A percentile compares a stretch with the other conserved stretches of the same genome.
Conservation (phyloP, 92 coral and sea anemone species). For the Phenganax stokvisi region DNA sequence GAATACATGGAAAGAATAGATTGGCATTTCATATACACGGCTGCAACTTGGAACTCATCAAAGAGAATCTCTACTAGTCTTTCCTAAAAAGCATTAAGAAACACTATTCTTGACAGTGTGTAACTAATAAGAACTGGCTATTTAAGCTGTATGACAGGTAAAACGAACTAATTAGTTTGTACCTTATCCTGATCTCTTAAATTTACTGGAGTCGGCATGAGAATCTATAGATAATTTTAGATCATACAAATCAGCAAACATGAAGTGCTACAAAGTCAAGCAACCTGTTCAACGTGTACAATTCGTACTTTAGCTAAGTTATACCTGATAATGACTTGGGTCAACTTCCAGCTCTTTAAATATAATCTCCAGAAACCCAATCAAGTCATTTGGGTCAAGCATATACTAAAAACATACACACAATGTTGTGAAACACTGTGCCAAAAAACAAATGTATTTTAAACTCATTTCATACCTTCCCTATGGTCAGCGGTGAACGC, state of each 20-base stretch:
- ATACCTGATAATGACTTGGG: constrained; percentile 84
- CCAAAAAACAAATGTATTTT: background rate
- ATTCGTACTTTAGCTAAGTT: background rate
- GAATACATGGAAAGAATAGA: constrained; percentile 90
- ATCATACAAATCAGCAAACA: too few relatives aligned
- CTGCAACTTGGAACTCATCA: constrained; percentile 68
- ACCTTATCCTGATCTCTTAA: constrained; percentile 81
- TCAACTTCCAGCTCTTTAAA: constrained; percentile 67
- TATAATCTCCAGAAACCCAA: constrained; percentile 70
- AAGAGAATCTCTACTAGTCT: constrained; percentile 71
- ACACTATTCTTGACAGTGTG: background rate
- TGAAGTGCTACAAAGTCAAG: too few relatives aligned
- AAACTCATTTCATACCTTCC: constrained; percentile 58
- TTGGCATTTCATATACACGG: constrained; percentile 78
- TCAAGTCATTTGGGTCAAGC: constrained; percentile 60
- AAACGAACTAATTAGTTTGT: background rate
- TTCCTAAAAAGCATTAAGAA: constrained; percentile 47
- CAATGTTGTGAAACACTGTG: background rate
- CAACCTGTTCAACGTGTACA: background rate
- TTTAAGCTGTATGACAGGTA: background rate
- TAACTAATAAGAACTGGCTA: background rate
- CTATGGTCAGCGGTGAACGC: constrained; percentile 74
- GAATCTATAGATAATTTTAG: constrained; percentile 52
- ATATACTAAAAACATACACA: constrained; percentile 52
- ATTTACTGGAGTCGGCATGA: constrained; percentile 77